These are phyloP conservation scores for Lytechinus pictus DNA, from an alignment of 35 echinoderm and acorn worm species.

Conservation along the genomic window DNA sequence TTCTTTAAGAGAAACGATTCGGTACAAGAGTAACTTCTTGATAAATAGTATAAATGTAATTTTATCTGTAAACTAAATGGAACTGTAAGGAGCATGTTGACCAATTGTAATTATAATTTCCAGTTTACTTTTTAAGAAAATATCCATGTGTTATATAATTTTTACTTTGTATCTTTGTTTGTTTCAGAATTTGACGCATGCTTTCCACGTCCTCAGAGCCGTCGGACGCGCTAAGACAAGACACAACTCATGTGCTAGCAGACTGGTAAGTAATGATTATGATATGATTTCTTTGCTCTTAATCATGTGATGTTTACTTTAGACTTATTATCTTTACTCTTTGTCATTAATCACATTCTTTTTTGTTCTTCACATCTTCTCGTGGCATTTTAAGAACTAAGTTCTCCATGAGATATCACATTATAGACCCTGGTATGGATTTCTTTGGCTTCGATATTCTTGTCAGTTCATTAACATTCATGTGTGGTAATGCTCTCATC, in stretches of 20 bases:
- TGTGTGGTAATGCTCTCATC: not conserved
- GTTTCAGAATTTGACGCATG: conserved; percentile 79
- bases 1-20: no score
- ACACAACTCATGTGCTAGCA: conserved; percentile 73
- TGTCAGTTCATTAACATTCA: not conserved
- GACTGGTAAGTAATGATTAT: conserved; percentile 78
- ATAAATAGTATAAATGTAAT: no score
- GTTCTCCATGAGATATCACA: not conserved
- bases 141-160: not conserved
- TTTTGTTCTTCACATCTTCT: not conserved
- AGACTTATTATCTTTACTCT: not conserved
- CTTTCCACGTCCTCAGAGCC: conserved; percentile 80
- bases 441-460: not conserved
- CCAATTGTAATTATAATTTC: no score
- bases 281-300: no score
- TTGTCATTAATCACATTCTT: not conserved
- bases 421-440: not conserved
- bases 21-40: no score
- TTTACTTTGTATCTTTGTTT: not conserved
- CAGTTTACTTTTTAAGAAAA: not conserved
- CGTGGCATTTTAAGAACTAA: not conserved
- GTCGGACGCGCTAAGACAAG: conserved; percentile 78
- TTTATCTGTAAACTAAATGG: no score
- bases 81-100: no score
- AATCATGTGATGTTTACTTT: no score